Evolutionary conservation across 2,888 invertebrate genomes (phyloP).

Genomic region (Dasypogon diadema): DNA sequence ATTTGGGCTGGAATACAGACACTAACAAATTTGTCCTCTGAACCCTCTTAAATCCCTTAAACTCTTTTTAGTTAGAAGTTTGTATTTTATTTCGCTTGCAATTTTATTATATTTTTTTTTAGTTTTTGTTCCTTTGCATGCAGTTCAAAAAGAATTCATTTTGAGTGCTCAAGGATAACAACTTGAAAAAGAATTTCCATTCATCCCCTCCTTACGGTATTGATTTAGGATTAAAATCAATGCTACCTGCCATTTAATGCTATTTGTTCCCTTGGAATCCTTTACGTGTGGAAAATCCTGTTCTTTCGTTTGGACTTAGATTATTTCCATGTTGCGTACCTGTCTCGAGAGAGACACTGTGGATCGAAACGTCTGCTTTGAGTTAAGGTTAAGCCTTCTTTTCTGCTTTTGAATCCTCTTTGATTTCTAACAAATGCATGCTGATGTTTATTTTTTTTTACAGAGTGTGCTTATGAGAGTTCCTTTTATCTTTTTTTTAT

Average conservation of each 20-base stretch:
- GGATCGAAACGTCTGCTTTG: conserved; percentile 4
- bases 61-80: background rate
- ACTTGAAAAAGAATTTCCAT: too few relatives aligned
- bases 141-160: too few relatives aligned
- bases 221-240: background rate
- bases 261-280: background rate
- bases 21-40: conserved; percentile 9
- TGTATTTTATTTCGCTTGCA: conserved; percentile 9
- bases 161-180: too few relatives aligned
- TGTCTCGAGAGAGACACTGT: background rate
- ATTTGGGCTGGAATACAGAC: background rate
- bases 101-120: background rate
- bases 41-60: too few relatives aligned
- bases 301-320: background rate
- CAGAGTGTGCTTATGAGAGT: background rate
- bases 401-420: conserved; percentile 8
- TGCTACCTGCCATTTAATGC: background rate
- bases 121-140: background rate
- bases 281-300: background rate
- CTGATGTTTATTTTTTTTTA: conserved; percentile 18
- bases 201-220: background rate
- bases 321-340: background rate
- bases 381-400: conserved; percentile 10
- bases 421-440: conserved; percentile 26
- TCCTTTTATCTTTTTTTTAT: conserved; percentile 6